These are phyloP conservation scores for Leptodactylus fuscus DNA, from an alignment of 2,113 vertebrate species.

Conservation along the genomic window DNA sequence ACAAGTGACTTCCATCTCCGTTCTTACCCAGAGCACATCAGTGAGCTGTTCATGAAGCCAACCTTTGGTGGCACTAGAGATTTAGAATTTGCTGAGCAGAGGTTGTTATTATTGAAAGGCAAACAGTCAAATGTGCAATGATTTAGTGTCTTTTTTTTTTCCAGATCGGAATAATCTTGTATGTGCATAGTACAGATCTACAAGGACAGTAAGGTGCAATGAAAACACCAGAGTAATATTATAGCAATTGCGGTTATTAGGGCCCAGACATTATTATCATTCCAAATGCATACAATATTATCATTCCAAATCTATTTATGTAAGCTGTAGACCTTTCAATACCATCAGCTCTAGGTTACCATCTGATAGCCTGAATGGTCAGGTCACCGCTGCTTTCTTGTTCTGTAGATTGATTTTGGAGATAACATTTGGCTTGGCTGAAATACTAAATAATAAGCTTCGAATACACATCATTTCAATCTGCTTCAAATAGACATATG, in stretches of 20 bases:
- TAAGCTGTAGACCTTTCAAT: too few relatives aligned
- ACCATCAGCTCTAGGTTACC: too few relatives aligned
- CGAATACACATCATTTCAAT: background rate
- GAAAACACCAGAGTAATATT: background rate
- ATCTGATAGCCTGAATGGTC: too few relatives aligned
- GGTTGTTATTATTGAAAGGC: conserved; percentile 42
- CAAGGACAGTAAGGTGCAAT: background rate
- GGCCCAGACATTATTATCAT: too few relatives aligned
- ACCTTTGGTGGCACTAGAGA: conserved; percentile 54
- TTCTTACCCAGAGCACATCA: conserved; percentile 51
- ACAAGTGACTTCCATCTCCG: conserved; percentile 38
- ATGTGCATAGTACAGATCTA: background rate
- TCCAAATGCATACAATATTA: too few relatives aligned
- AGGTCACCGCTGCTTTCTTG: too few relatives aligned
- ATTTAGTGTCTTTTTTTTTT: background rate
- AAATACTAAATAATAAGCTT: background rate
- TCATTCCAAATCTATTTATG: too few relatives aligned
- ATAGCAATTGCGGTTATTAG: background rate
- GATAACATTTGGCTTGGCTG: background rate
- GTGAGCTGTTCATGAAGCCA: conserved; percentile 54
- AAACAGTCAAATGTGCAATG: conserved; percentile 20
- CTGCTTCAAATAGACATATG: background rate
- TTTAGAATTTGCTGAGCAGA: conserved; percentile 2
- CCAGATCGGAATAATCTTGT: conserved; percentile 3
- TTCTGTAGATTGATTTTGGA: too few relatives aligned